Evolutionary conservation across 2,888 invertebrate genomes (phyloP), one percentile per base, ranked within the genome.

Genomic region (Noctuana brunneofusca): DNA sequence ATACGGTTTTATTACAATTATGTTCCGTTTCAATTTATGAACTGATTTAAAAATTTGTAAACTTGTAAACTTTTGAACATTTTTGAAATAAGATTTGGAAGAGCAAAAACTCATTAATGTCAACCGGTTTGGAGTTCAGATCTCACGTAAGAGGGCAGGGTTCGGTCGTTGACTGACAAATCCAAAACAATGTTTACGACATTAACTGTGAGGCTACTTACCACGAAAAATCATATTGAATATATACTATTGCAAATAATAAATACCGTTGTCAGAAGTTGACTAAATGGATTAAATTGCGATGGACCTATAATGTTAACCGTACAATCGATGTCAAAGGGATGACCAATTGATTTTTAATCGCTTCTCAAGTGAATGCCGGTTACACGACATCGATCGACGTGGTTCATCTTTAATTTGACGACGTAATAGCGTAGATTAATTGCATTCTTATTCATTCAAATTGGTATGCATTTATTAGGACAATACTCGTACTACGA

Each of bases 271-370:
- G 27, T 8, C 27, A 27, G 4, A 27, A 5, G n/a, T 38, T 38
- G 14, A 14, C 38, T 38, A 9, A 32, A 14, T 14, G 6, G 38
- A 12, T 38, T 38, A 43, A 43, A 43, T 43, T 49, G 48, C 35
- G 16, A 49, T 49, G 14, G 16, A 32, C 18, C 18, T 16, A 46
- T 46, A 27, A 30, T 43, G 18, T 30, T 54, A 16, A 30, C 8
- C 43, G 18, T 14, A 54, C 38, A 14, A 43, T 43, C 43, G 32
- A 46, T 59, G 53, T 52, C 43, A 22, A 30, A 14, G 22, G 22
- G 52, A 43, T 53, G 14, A 20, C 16, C 27, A 43, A 59, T 53
- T 53, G 59, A 59, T 59, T 52, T 43, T 52, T 11, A 30, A 53
- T 53, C 18, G 43, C 12, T 24, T 41, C 43, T 43, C 41, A 54